Base-by-base conservation (phyloP, 2,113 vertebrate genomes). In the Willisornis vidua region DNA sequence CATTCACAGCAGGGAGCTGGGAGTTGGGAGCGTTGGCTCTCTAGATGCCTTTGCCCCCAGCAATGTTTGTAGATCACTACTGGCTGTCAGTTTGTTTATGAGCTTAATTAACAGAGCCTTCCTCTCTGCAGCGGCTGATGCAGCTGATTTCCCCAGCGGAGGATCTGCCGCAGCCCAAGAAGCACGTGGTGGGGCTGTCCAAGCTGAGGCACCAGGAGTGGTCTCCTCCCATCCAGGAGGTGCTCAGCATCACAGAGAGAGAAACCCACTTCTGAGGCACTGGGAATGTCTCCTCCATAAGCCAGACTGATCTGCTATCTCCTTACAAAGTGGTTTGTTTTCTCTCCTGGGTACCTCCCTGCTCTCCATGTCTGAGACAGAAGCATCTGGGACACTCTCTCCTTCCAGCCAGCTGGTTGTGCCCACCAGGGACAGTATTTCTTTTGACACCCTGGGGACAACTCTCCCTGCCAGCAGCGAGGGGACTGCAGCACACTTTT, bases 201-300 rank as follows among this genome's bases (percentile, higher is more conserved):
- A 2, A 23, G 10, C 54, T 48, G n/a, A 75, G 55, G 29, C 2
- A 0, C 3, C 12, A 72, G 65, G 86, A 58, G 7, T 88, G 83
- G 76, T 81, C 65, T 2, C 54, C 74, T 16, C 87, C 87, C 0
- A 5, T 19, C 24, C 97, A 71, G 77, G 96, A 97, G 72, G 88
- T 96, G 39, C 92, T 98, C 33, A 88, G 96, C 57, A 67, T 58
- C 37, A 96, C 85, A 24, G 97, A 98, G 93, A 98, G 97, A 91
- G 98, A 98, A 97, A 98, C 98, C 0, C 85, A 96, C 48, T 94
- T 98, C 85, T 98, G 72, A 97, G 63, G 35, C 33, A 55, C 29
- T 0, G 3, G 14, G 45, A 31, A 74, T 16, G 51, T 37, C 54
- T 31, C 41, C 67, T 83, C 28, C 26, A 20, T 39, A 28, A 37